Conservation (phyloP, 2,797 vertebrate genomes). For the Pseudochromis fuscus region DNA sequence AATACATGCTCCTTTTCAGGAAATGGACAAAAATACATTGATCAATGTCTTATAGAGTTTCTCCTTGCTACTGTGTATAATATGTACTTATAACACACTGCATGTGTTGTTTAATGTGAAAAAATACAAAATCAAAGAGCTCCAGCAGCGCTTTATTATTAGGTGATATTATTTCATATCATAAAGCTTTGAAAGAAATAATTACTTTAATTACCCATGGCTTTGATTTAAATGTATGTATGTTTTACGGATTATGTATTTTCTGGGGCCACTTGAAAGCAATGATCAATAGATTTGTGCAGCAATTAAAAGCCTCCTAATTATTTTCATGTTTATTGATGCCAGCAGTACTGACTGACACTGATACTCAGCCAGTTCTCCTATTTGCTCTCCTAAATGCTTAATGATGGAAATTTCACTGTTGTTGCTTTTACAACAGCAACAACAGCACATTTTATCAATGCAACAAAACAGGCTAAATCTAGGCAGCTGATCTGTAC, state of each 20-base stretch:
- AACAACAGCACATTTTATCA: background rate
- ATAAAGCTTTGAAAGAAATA: conserved; percentile 10
- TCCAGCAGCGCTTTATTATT: background rate
- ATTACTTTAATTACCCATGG: background rate
- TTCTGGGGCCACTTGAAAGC: background rate
- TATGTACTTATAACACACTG: background rate
- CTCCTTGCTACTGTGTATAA: background rate
- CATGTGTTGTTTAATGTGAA: background rate
- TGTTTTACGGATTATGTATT: background rate
- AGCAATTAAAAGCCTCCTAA: background rate
- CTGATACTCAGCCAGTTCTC: background rate
- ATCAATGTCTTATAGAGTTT: conserved; percentile 41
- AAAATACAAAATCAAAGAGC: conserved; percentile 1
- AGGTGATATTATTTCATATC: background rate
- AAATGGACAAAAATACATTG: conserved; percentile 43
- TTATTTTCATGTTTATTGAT: background rate
- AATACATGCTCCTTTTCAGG: conserved; percentile 51
- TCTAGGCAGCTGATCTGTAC: too few relatives aligned
- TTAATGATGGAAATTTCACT: background rate
- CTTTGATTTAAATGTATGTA: background rate
- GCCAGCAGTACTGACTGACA: background rate
- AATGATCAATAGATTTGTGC: background rate
- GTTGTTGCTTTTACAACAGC: background rate
- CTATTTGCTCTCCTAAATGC: conserved; percentile 5
- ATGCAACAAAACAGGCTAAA: background rate